phyloP scores from a whole-genome alignment of 2,113 vertebrate genomes.

The Symphodus melops region DNA sequence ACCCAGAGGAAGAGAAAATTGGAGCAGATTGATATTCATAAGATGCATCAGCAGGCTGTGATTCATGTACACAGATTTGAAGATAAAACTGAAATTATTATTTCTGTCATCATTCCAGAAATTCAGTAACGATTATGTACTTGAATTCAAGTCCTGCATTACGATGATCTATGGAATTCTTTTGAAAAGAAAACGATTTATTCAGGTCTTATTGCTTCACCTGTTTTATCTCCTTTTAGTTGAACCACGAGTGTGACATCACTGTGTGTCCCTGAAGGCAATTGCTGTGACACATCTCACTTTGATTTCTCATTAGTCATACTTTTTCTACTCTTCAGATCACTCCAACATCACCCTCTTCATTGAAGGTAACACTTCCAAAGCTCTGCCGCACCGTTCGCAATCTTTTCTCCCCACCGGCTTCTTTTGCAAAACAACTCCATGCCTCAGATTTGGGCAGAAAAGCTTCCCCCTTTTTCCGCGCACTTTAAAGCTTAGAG shows the following conservation, averaged over 20 bases:
- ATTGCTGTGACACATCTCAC: not conserved
- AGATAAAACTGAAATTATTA: slow-evolving; percentile 11
- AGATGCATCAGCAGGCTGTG: slow-evolving; percentile 9
- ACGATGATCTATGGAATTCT: not conserved
- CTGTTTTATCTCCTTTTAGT: not conserved
- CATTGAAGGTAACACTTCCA: slow-evolving; percentile 11
- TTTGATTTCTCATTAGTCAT: slow-evolving; percentile 42
- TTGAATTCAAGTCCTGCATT: not conserved
- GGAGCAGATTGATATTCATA: slow-evolving; percentile 9
- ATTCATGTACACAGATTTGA: slow-evolving; percentile 10
- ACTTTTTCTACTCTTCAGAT: slow-evolving; percentile 6
- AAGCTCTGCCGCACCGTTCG: not conserved
- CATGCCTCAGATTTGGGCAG: slow-evolving; percentile 8
- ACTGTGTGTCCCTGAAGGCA: not conserved
- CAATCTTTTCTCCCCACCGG: slow-evolving; percentile 5
- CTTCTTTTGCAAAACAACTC: slow-evolving; percentile 23
- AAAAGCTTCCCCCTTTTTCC: slow-evolving; percentile 4
- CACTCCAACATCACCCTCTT: not conserved
- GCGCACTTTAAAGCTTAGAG: slow-evolving; percentile 30
- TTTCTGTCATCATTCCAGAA: not conserved
- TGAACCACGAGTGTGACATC: not conserved
- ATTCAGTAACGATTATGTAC: not conserved
- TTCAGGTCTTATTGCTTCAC: not conserved
- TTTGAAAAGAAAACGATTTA: not conserved
- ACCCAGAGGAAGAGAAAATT: not conserved